Conservation (phyloP, 1,140 invertebrate genomes). For the Drosophila trapezifrons region DNA sequence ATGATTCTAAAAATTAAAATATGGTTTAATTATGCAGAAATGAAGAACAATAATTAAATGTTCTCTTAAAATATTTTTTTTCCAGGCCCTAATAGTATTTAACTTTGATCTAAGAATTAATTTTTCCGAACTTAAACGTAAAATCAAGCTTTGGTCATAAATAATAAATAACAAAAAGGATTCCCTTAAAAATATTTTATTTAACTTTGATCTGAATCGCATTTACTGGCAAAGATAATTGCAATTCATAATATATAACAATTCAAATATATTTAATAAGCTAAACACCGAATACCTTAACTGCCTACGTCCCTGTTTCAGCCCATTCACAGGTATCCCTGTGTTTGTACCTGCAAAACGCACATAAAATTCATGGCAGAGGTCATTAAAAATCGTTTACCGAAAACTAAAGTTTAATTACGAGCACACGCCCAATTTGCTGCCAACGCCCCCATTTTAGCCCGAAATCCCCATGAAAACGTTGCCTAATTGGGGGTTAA, state of each 20-base stretch:
- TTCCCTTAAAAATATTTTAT: too few relatives aligned
- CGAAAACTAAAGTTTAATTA: conserved; percentile 63
- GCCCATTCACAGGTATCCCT: background rate
- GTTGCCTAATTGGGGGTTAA: conserved; percentile 68
- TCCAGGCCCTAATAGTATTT: too few relatives aligned
- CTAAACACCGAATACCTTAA: background rate
- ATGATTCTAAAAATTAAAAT: too few relatives aligned
- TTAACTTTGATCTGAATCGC: background rate
- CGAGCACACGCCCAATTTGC: conserved; percentile 30
- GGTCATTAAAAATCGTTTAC: conserved; percentile 48
- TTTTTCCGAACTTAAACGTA: too few relatives aligned
- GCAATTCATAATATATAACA: background rate
- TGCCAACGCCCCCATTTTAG: conserved; percentile 16
- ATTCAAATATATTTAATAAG: background rate
- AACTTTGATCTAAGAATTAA: too few relatives aligned
- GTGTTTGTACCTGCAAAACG: conserved; percentile 12
- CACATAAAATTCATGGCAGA: conserved; percentile 19
- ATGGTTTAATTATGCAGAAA: background rate
- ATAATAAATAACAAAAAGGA: too few relatives aligned
- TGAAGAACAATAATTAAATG: too few relatives aligned
- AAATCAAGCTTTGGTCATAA: too few relatives aligned
- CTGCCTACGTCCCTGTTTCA: background rate
- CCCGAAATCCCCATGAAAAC: conserved; percentile 22
- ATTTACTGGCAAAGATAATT: background rate
- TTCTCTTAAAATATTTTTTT: too few relatives aligned